A percentile compares a stretch with the other conserved stretches of the same genome.
phyloP scores from a whole-genome alignment of 1,140 invertebrate species.

The Temnothorax nylanderi region DNA sequence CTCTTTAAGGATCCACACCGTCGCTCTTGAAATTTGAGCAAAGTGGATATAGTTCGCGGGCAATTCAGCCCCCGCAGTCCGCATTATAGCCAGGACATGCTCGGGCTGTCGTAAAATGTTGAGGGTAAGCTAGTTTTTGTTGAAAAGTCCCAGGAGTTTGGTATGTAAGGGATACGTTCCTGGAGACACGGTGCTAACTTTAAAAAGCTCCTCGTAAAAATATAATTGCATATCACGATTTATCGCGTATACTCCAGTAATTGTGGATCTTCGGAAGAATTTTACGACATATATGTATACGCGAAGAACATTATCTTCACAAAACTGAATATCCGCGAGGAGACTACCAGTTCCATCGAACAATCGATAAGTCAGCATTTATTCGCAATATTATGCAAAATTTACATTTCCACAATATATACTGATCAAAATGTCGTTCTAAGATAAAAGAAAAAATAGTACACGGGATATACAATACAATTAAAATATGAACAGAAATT shows the following conservation, averaged over 20 bases:
- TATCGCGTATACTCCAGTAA: neutral
- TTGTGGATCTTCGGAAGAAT: neutral
- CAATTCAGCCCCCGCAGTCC: neutral
- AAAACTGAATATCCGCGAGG: neutral
- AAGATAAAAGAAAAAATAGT: neutral
- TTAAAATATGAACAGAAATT: neutral
- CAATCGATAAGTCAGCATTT: neutral
- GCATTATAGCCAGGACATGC: neutral
- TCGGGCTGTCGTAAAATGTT: constrained; percentile 54
- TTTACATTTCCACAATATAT: neutral
- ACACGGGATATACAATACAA: neutral
- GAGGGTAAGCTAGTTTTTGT: constrained; percentile 57
- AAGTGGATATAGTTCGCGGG: constrained; percentile 57
- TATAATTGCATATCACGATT: constrained; percentile 50
- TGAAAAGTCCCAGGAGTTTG: constrained; percentile 5
- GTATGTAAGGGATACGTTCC: constrained; percentile 19
- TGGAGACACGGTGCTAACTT: constrained; percentile 16
- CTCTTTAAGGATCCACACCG: constrained; percentile 60
- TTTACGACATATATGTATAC: neutral
- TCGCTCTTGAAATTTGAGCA: constrained; percentile 68
- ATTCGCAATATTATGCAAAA: neutral
- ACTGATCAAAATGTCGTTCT: neutral
- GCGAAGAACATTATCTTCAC: neutral
- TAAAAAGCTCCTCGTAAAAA: constrained; percentile 37
- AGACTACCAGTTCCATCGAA: neutral